Conservation (phyloP, 2,888 invertebrate species). For the Zhengitettix transpicula region DNA sequence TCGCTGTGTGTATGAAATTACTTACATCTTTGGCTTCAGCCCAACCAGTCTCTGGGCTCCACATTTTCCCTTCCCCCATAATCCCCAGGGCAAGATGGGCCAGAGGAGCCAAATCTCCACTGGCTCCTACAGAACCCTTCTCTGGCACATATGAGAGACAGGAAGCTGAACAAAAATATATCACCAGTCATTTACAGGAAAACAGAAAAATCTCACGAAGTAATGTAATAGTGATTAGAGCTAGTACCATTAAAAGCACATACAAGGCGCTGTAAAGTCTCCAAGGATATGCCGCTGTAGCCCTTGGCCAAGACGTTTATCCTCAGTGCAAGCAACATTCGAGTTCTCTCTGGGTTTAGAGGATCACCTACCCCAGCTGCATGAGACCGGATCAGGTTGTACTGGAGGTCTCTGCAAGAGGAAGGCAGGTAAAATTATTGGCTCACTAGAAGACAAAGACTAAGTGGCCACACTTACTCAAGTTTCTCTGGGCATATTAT, state of each 20-base stretch:
- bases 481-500: constrained; percentile 36
- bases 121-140: constrained; percentile 50
- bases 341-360: constrained; percentile 36
- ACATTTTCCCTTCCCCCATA: constrained; percentile 50
- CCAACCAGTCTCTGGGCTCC: constrained; percentile 46
- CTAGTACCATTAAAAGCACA: constrained; percentile 44
- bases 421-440: not conserved
- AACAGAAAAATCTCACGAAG: not conserved
- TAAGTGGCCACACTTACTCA: constrained; percentile 24
- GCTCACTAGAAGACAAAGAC: not conserved
- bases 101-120: constrained; percentile 47
- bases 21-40: constrained; percentile 36
- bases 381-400: constrained; percentile 46
- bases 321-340: constrained; percentile 43
- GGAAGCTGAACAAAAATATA: constrained; percentile 26
- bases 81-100: constrained; percentile 46
- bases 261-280: constrained; percentile 36
- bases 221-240: not conserved
- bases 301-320: constrained; percentile 53
- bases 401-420: constrained; percentile 34
- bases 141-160: constrained; percentile 49
- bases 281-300: constrained; percentile 42
- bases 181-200: not conserved
- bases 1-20: not conserved
- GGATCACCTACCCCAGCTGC: constrained; percentile 45